phyloP scores from a whole-genome alignment of 2,113 vertebrate species.

The Micronisus gabar region DNA sequence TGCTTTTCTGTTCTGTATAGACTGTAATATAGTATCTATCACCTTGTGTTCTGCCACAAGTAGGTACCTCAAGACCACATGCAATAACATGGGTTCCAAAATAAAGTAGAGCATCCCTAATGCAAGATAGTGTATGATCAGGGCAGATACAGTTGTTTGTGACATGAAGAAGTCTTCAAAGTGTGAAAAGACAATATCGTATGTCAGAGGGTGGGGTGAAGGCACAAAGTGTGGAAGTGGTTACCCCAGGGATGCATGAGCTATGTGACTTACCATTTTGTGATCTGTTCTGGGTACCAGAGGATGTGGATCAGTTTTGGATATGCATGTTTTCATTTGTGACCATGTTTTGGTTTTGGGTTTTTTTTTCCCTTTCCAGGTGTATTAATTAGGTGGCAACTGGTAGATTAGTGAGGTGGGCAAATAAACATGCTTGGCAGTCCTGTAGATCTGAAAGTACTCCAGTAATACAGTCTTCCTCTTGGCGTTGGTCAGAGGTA shows the following conservation, averaged over 20 bases:
- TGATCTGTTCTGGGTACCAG: neutral
- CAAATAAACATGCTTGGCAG: neutral
- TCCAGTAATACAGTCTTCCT: neutral
- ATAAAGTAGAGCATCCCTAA: neutral
- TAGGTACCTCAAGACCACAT: neutral
- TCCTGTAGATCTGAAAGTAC: neutral
- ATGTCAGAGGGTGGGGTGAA: neutral
- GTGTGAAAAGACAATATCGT: neutral
- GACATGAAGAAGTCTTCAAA: neutral
- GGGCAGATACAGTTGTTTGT: neutral
- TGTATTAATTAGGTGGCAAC: neutral
- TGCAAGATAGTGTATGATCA: neutral
- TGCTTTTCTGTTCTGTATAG: neutral
- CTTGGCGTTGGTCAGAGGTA: neutral
- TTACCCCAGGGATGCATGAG: neutral
- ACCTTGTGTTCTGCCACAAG: neutral
- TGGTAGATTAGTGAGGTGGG: neutral
- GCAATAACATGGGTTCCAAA: neutral
- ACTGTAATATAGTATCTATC: neutral
- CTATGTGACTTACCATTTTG: neutral
- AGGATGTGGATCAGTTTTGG: neutral
- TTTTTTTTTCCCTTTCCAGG: neutral
- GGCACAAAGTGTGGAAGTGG: neutral
- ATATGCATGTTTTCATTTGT: neutral
- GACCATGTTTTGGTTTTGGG: neutral